Evolutionary conservation across 2,888 invertebrate genomes (phyloP).

Genomic region (Capitulum mitella): DNA sequence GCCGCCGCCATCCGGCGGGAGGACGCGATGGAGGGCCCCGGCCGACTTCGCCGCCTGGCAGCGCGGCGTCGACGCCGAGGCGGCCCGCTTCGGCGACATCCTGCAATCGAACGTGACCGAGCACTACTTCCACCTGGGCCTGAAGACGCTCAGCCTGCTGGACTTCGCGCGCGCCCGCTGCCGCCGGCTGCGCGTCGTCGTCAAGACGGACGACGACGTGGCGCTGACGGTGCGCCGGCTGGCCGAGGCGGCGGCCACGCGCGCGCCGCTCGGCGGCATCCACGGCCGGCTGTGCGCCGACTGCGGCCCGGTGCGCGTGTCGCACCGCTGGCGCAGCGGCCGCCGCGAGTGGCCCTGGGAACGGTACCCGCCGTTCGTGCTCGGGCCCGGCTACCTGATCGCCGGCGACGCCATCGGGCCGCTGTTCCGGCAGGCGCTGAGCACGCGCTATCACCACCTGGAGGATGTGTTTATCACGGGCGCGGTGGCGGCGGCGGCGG

Average conservation of each 20-base stretch:
- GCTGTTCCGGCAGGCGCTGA: background rate
- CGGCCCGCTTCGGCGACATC: background rate
- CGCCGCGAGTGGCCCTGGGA: background rate
- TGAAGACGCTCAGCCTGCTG: conserved; percentile 9
- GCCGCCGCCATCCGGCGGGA: background rate
- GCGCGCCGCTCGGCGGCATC: background rate
- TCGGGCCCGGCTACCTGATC: background rate
- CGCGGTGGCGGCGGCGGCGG: background rate
- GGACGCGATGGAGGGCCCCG: background rate
- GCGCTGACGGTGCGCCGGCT: background rate
- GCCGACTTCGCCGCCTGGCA: background rate
- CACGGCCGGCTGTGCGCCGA: background rate
- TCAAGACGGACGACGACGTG: conserved; percentile 11
- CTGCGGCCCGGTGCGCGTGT: background rate
- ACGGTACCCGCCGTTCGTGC: background rate
- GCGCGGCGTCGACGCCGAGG: background rate
- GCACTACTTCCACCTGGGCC: background rate
- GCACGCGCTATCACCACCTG: background rate
- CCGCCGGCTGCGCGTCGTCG: background rate
- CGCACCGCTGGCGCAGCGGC: background rate
- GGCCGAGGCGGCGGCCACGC: background rate
- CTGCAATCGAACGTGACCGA: background rate
- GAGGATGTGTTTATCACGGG: too few species aligned
- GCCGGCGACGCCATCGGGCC: background rate
- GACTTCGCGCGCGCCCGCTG: background rate